Conservation (phyloP, 1,140 invertebrate genomes). For the Trichonephila inaurata region DNA sequence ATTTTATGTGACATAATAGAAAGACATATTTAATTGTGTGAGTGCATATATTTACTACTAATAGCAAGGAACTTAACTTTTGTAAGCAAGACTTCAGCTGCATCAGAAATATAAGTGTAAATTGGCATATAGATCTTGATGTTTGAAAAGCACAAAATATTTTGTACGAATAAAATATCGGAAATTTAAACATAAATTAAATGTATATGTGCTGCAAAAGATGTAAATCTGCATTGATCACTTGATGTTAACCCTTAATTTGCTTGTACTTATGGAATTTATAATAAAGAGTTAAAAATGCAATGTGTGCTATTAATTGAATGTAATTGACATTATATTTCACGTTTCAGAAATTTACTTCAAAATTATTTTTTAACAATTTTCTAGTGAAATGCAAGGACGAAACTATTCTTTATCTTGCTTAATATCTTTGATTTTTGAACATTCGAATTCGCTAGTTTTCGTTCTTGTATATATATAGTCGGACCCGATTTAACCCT, state of each 20-base stretch:
- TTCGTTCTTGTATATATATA: too few relatives aligned
- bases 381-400: too few relatives aligned
- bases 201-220: slow-evolving; percentile 23
- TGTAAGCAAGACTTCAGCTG: background rate
- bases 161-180: background rate
- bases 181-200: background rate
- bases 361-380: too few relatives aligned
- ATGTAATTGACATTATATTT: background rate
- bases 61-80: too few relatives aligned
- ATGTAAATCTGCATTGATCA: slow-evolving; percentile 13
- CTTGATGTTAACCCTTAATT: slow-evolving; percentile 48
- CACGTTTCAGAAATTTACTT: too few relatives aligned
- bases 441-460: too few relatives aligned
- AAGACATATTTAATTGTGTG: too few relatives aligned
- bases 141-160: background rate
- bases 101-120: background rate
- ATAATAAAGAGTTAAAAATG: slow-evolving; percentile 34
- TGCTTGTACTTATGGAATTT: slow-evolving; percentile 62
- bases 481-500: too few relatives aligned
- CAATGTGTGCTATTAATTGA: background rate
- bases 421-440: too few relatives aligned
- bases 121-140: background rate
- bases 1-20: too few relatives aligned
- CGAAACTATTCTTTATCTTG: too few relatives aligned
- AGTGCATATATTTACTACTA: too few relatives aligned